Evolutionary conservation across 2,113 vertebrate species (phyloP).

Genomic region (Orthonyx spaldingii): DNA sequence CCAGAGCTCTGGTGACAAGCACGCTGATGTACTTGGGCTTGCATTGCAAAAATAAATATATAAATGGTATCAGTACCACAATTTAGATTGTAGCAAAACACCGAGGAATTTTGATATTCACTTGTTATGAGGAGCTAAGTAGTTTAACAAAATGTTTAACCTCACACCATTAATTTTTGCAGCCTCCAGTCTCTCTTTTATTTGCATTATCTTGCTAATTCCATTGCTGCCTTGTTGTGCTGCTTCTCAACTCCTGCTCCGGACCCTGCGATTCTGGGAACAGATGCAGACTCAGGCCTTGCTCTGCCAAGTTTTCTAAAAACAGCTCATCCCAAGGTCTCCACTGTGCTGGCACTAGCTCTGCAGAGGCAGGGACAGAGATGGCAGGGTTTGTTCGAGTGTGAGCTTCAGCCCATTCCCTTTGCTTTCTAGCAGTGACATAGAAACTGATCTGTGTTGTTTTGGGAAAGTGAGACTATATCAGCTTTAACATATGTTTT

Average conservation of each 20-base stretch:
- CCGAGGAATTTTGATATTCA: neutral
- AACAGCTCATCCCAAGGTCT: neutral
- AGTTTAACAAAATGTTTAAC: neutral
- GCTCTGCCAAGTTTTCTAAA: neutral
- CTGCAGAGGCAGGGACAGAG: neutral
- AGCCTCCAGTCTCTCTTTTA: neutral
- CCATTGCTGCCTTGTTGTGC: rapidly evolving
- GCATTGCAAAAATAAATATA: neutral
- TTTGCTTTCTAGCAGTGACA: neutral
- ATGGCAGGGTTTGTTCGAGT: neutral
- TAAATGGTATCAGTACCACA: neutral
- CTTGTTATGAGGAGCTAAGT: neutral
- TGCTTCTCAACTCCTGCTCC: rapidly evolving
- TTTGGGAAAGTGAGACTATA: neutral
- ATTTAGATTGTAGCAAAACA: neutral
- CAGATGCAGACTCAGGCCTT: neutral
- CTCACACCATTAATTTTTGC: neutral
- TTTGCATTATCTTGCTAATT: neutral
- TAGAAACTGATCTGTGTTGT: neutral
- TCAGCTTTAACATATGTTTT: neutral
- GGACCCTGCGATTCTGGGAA: neutral
- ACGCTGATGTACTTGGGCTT: rapidly evolving
- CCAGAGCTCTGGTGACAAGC: neutral
- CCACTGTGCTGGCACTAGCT: neutral
- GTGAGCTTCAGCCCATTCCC: neutral